A percentile compares a stretch with the other conserved stretches of the same genome.
phyloP scores from a whole-genome alignment of 2,113 vertebrate species.

The human (Homo sapiens) region DNA sequence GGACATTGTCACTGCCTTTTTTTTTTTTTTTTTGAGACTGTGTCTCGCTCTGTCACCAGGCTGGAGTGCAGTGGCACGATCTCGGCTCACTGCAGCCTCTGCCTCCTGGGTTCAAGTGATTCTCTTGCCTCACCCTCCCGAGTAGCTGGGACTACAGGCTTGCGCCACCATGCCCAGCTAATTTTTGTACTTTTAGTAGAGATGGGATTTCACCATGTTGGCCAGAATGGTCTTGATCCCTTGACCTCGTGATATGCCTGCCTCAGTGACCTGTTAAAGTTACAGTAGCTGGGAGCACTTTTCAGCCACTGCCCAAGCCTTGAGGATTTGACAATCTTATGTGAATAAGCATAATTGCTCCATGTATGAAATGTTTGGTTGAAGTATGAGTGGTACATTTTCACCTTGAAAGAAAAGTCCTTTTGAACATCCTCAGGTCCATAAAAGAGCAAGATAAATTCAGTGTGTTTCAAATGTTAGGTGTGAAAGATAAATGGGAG shows the following conservation, averaged over 20 bases:
- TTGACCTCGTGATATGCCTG: no score
- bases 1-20: not conserved
- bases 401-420: slow-evolving; percentile 12
- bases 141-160: no score
- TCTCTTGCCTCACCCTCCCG: no score
- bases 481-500: not conserved
- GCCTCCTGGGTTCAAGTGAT: no score
- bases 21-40: not conserved
- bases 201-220: no score
- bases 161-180: no score
- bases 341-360: not conserved
- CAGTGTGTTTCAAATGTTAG: not conserved
- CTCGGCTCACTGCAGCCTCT: no score
- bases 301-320: not conserved
- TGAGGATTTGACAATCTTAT: not conserved
- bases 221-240: no score
- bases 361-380: not conserved
- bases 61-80: no score
- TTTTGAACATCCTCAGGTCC: not conserved
- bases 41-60: no score
- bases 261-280: not conserved
- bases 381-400: not conserved
- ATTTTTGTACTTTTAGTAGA: no score
- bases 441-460: not conserved
- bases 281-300: not conserved